Conservation (phyloP, 1,140 invertebrate genomes). For the Drosophila sproati region DNA sequence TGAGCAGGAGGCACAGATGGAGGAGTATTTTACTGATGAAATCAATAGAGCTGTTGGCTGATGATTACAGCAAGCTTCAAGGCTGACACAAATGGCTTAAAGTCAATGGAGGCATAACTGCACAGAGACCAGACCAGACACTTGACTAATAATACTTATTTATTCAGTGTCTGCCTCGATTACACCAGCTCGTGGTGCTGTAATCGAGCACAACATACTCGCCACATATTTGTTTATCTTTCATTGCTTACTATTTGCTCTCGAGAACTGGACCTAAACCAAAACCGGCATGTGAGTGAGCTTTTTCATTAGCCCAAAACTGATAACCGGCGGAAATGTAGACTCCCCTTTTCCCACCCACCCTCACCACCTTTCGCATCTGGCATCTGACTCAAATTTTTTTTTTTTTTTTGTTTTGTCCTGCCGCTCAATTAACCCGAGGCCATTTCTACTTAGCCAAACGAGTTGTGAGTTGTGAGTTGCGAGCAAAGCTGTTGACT, state of each 20-base stretch:
- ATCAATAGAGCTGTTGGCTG: conserved; percentile 60
- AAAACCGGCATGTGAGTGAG: not conserved
- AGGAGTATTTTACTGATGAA: conserved; percentile 40
- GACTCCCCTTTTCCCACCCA: not conserved
- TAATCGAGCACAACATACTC: conserved; percentile 24
- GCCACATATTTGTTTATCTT: conserved; percentile 70
- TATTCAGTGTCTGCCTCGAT: conserved; percentile 24
- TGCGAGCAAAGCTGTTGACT: conserved; percentile 69
- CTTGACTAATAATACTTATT: conserved; percentile 41
- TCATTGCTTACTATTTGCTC: conserved; percentile 69
- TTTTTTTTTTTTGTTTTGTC: conserved; percentile 33
- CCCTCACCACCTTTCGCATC: conserved; percentile 43
- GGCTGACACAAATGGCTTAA: conserved; percentile 17
- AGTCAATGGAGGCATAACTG: conserved; percentile 21
- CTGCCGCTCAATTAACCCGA: conserved; percentile 76
- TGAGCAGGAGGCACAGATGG: conserved; percentile 8
- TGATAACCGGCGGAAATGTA: conserved; percentile 57
- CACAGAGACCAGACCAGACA: conserved; percentile 1
- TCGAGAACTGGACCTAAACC: conserved; percentile 19
- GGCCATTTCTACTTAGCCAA: conserved; percentile 59
- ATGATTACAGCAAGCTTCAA: conserved; percentile 56
- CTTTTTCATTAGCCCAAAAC: conserved; percentile 54
- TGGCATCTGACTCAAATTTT: conserved; percentile 16
- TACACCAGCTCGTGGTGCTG: conserved; percentile 23
- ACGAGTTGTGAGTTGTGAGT: conserved; percentile 71